phyloP scores from a whole-genome alignment of 2,888 invertebrate genomes.

The Erpobdella octoculata region DNA sequence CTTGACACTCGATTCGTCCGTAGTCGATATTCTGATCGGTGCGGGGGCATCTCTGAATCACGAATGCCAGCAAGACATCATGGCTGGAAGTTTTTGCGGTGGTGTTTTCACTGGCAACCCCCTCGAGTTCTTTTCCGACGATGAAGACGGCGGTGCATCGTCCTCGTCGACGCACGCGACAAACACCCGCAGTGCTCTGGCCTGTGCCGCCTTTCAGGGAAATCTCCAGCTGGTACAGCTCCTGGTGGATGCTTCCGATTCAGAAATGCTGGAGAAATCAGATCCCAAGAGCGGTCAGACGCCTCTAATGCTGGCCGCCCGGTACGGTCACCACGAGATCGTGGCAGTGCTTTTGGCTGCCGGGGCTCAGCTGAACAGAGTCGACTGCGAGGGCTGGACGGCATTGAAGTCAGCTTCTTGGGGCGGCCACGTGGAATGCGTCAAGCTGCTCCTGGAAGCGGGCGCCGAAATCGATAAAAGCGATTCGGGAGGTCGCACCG shows the following conservation, averaged over 20 bases:
- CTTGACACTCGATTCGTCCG: constrained; percentile 46
- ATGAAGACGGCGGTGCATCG: constrained; percentile 54
- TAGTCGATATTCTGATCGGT: constrained; percentile 67
- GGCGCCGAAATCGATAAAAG: constrained; percentile 48
- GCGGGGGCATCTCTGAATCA: constrained; percentile 72
- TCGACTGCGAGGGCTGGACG: constrained; percentile 54
- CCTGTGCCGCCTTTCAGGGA: constrained; percentile 62
- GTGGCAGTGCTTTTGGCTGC: constrained; percentile 53
- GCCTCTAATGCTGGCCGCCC: constrained; percentile 69
- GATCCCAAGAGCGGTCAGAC: constrained; percentile 53
- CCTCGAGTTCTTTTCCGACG: not conserved
- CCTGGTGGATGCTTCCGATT: constrained; percentile 81
- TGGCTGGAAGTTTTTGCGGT: constrained; percentile 23
- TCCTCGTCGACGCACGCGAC: constrained; percentile 40
- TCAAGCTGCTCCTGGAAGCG: constrained; percentile 42
- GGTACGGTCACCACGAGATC: constrained; percentile 47
- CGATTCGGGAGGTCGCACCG: constrained; percentile 63
- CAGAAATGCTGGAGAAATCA: not conserved
- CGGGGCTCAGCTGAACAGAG: constrained; percentile 46
- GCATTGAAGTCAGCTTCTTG: constrained; percentile 74
- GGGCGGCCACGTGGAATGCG: constrained; percentile 71
- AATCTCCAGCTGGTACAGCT: constrained; percentile 68
- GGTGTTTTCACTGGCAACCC: constrained; percentile 46
- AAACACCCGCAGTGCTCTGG: constrained; percentile 65
- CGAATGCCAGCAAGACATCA: constrained; percentile 32